Conservation (phyloP, 2,113 vertebrate species). For the Lycaon pictus region DNA sequence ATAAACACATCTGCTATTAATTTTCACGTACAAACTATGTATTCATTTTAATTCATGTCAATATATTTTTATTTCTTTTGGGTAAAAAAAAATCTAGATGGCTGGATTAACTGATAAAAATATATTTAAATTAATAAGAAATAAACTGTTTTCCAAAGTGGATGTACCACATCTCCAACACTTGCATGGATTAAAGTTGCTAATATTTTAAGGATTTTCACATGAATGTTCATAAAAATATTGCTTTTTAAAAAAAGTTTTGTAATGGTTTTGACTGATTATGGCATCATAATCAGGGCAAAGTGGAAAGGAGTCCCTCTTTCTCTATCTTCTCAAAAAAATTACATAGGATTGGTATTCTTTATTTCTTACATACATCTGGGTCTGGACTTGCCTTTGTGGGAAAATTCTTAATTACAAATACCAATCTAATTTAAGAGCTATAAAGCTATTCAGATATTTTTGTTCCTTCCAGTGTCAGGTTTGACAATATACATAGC, state of each 20-base stretch:
- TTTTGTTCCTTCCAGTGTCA: not conserved
- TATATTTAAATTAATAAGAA: not conserved
- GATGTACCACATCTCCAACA: not conserved
- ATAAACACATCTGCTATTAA: not conserved
- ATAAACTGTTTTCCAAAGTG: not conserved
- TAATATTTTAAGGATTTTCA: not conserved
- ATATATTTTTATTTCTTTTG: not conserved
- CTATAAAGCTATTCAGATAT: not conserved
- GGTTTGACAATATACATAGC: not conserved
- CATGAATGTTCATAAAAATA: not conserved
- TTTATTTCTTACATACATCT: not conserved
- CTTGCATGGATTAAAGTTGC: not conserved
- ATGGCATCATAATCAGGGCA: not conserved
- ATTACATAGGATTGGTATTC: not conserved
- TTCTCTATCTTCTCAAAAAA: not conserved
- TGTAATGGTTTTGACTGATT: not conserved
- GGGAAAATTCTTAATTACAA: not conserved
- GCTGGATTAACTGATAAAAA: not conserved
- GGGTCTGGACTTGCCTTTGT: not conserved
- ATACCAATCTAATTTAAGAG: not conserved
- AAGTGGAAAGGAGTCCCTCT: not conserved
- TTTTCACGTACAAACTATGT: not conserved
- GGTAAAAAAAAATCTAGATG: not conserved
- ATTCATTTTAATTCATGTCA: not conserved
- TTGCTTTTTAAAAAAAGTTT: not conserved